Percentiles rank a stretch among this genome's conserved stretches.
Evolutionary conservation across 1,140 invertebrate genomes (phyloP).

Genomic region (Zaprionus davidi): DNA sequence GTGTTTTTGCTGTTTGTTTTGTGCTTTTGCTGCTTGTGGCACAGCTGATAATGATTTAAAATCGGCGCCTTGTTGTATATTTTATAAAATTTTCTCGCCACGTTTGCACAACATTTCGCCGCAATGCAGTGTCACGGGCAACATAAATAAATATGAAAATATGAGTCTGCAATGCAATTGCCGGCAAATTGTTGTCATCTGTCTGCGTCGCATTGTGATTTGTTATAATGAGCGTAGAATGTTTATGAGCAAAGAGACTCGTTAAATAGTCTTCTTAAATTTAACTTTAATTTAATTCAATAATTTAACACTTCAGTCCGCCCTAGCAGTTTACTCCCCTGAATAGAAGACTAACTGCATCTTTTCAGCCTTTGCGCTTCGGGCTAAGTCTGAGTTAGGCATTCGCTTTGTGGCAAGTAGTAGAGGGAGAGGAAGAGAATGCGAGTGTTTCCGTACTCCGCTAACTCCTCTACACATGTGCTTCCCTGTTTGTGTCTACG

Average conservation of each 20-base stretch:
- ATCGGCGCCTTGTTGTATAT: constrained; percentile 55
- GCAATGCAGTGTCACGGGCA: constrained; percentile 46
- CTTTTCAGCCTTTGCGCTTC: constrained; percentile 19
- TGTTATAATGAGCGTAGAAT: constrained; percentile 2
- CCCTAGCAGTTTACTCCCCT: background rate
- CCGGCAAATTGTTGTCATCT: constrained; percentile 37
- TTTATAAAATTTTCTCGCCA: constrained; percentile 50
- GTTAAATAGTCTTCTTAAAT: background rate
- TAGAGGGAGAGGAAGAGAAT: background rate
- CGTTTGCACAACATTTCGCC: constrained; percentile 45
- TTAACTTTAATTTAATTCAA: background rate
- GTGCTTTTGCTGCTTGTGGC: constrained; percentile 9
- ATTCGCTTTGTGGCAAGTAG: constrained; percentile 39
- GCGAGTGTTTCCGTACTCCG: constrained; percentile 29
- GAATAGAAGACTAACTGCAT: background rate
- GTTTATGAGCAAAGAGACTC: background rate
- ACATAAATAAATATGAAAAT: constrained; percentile 31
- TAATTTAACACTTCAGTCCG: background rate
- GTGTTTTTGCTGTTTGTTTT: background rate
- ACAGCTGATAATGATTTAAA: constrained; percentile 71
- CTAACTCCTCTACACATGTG: background rate
- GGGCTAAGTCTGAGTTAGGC: constrained; percentile 46
- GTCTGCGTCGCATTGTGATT: constrained; percentile 39
- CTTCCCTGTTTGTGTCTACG: background rate
- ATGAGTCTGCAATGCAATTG: constrained; percentile 39